phyloP scores from a whole-genome alignment of 2,113 vertebrate genomes.

The Mormyrus iriodes region DNA sequence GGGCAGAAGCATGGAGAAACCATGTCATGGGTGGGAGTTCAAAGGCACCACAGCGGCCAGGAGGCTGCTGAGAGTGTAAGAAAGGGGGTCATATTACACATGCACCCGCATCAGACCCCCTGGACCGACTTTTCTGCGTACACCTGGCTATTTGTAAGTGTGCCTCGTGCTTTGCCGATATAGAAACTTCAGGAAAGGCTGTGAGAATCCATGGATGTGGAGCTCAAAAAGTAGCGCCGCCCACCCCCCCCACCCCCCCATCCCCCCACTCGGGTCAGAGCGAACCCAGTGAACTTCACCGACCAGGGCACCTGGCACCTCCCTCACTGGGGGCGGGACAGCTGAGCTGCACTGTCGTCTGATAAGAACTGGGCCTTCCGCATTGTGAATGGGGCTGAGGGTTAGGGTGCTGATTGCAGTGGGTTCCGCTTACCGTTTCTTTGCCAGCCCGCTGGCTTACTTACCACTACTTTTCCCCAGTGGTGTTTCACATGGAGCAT shows the following conservation, averaged over 20 bases:
- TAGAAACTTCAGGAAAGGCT: neutral
- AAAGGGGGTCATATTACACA: neutral
- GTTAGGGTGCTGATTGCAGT: neutral
- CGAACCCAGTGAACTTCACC: neutral
- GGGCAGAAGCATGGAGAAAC: neutral
- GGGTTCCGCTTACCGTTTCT: constrained; percentile 30
- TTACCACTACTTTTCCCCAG: constrained; percentile 40
- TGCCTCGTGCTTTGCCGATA: neutral
- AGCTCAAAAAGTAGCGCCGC: neutral
- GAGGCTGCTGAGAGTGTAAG: neutral
- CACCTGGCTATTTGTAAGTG: neutral
- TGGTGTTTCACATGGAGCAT: constrained; percentile 31
- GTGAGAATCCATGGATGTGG: neutral
- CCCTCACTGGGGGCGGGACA: neutral
- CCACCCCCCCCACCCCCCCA: too few relatives aligned
- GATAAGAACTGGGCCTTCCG: constrained; percentile 18
- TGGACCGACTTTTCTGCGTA: neutral
- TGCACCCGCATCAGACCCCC: neutral
- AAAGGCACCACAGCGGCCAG: neutral
- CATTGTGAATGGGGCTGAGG: constrained; percentile 30
- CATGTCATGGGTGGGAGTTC: neutral
- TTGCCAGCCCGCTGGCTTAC: constrained; percentile 27
- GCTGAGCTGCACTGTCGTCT: too few relatives aligned
- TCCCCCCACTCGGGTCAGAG: neutral
- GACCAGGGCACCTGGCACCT: neutral